Base-by-base conservation (phyloP, 2,888 invertebrate genomes). In the Xylophagus ater region DNA sequence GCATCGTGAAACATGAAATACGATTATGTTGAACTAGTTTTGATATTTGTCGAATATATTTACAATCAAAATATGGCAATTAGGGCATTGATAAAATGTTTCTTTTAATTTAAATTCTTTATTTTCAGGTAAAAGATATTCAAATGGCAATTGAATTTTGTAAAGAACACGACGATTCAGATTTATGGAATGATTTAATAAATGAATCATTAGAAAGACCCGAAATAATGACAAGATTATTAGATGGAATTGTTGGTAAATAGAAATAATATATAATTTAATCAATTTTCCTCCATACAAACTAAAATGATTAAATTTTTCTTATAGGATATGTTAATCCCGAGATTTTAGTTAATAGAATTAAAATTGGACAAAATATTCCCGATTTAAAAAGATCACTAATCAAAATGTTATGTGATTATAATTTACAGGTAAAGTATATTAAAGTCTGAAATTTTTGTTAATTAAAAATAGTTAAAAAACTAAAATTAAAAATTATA, bases 61-160 rank as follows among this genome's bases (percentile, higher is more conserved):
- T 23, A 8, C 23, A 8, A 8, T 23, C 10, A 23, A 23, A 23
- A 23, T 8, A 23, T 23, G 23, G 23, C 23, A 10, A 23, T 23
- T 23, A 23, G 23, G 10, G 23, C 13, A 17, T 18, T 33, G 33
- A 25, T 26, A 3, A 21, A n/a, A n/a, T n/a, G n/a, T n/a, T 34
- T 12, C 8, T 26, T 34, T 29, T 14, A 19, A 28, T 23, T 20
- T 30, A 67, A 73, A 41, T 69, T 29, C 13, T 23, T 15, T 26
- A 5, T 23, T 36, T 41, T 3, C 21, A 90, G 59, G 67, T 94
- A 32, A 75, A 81, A 49, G 87, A 96, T 56, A 89, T 97, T 55
- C 78, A 88, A 53, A 82, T 87, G 67, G 97, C 97, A 0, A 92
- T 98, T 38, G 81, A 82, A 40, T 97, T 97, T 68, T 97, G 96